Percentiles rank a stretch among this genome's conserved stretches.
phyloP scores from a whole-genome alignment of 1,140 invertebrate species.

The Temnothorax curvispinosus region DNA sequence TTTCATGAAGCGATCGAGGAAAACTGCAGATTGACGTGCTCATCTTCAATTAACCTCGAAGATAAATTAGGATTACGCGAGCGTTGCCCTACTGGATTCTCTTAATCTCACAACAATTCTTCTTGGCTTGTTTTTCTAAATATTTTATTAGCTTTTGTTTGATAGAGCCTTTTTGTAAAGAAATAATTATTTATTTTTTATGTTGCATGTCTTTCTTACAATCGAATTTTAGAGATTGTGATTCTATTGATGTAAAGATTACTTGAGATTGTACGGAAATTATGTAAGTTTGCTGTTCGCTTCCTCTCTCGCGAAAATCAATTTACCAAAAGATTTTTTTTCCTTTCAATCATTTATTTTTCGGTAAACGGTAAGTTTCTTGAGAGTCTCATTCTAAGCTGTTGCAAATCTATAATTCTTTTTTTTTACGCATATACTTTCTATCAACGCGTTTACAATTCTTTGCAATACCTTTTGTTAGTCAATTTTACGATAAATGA shows the following conservation, averaged over 20 bases:
- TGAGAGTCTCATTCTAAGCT: not conserved
- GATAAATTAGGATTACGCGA: conserved; percentile 12
- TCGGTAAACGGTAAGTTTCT: not conserved
- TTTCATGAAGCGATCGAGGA: conserved; percentile 59
- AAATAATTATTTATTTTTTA: not conserved
- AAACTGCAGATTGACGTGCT: conserved; percentile 1
- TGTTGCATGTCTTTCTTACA: not conserved
- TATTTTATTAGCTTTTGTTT: not conserved
- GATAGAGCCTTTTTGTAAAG: not conserved
- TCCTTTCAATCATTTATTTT: not conserved
- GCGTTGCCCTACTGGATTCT: not conserved
- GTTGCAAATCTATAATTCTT: not conserved
- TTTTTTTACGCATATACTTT: not conserved
- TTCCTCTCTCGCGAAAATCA: not conserved
- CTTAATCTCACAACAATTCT: not conserved
- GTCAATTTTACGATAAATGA: not conserved
- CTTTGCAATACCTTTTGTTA: not conserved
- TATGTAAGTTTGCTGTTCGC: too few relatives aligned
- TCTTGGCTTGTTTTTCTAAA: not conserved
- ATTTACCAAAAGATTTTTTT: not conserved
- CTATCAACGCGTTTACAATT: not conserved
- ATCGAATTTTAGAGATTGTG: not conserved
- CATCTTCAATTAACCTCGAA: conserved; percentile 20
- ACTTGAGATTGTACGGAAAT: too few relatives aligned
- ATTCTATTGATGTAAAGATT: too few relatives aligned